Evolutionary conservation across 1,140 invertebrate genomes (phyloP).

Genomic region (Mactra quadrangularis): DNA sequence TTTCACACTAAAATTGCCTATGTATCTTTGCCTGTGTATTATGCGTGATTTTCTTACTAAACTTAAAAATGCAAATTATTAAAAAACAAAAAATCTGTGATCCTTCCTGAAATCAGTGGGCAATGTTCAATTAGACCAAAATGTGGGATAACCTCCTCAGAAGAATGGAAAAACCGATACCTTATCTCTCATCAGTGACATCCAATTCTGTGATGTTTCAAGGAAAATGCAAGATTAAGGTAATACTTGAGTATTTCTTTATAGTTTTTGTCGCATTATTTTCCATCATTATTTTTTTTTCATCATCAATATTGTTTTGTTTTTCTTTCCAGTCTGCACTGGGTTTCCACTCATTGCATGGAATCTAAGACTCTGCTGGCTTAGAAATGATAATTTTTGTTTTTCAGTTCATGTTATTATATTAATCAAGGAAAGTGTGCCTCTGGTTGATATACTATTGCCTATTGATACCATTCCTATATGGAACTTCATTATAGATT

Average conservation of each 20-base stretch:
- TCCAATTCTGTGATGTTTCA: neutral
- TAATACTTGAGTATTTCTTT: neutral
- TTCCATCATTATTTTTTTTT: too few species aligned
- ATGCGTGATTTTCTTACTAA: constrained; percentile 41
- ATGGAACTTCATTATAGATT: too few species aligned
- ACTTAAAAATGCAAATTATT: too few species aligned
- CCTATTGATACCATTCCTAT: too few species aligned
- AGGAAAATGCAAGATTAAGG: neutral
- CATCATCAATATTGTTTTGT: neutral
- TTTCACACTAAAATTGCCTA: constrained; percentile 45
- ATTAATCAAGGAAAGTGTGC: too few species aligned
- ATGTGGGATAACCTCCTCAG: neutral
- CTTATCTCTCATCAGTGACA: neutral
- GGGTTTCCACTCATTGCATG: too few species aligned
- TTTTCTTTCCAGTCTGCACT: too few species aligned
- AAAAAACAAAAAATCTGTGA: constrained; percentile 1
- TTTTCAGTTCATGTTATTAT: too few species aligned
- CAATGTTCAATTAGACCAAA: neutral
- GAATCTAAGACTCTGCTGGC: too few species aligned
- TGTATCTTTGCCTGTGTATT: constrained; percentile 45
- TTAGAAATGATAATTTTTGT: too few species aligned
- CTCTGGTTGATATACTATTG: too few species aligned
- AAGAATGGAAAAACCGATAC: neutral
- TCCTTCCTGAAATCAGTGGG: constrained; percentile 1
- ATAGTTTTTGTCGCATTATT: constrained; percentile 3